These are phyloP conservation scores for Lagria hirta DNA, from an alignment of 2,888 invertebrate species.

Conservation along the genomic window DNA sequence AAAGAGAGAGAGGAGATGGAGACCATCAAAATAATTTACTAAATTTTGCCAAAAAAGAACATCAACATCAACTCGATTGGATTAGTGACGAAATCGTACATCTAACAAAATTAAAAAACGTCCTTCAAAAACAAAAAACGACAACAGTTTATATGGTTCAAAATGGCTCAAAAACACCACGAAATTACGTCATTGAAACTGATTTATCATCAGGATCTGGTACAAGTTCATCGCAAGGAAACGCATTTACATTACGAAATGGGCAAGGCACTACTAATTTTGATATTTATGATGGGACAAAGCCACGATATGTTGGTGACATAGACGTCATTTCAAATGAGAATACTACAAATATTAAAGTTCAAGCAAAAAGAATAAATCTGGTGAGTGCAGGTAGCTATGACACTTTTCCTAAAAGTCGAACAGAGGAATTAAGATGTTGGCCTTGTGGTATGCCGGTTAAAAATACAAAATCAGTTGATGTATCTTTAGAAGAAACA, in stretches of 20 bases:
- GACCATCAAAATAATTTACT: constrained; percentile 44
- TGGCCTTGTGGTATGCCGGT: constrained; percentile 13
- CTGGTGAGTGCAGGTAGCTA: constrained; percentile 13
- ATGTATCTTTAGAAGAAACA: too few relatives aligned
- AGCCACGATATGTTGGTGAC: constrained; percentile 30
- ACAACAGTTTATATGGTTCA: constrained; percentile 43
- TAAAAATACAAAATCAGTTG: too few relatives aligned
- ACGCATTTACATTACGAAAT: constrained; percentile 5
- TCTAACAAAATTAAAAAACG: constrained; percentile 57
- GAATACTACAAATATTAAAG: constrained; percentile 37
- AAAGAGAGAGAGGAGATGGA: constrained; percentile 31
- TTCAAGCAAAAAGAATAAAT: constrained; percentile 25
- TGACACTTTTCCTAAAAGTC: constrained; percentile 13
- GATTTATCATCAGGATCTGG: constrained; percentile 15
- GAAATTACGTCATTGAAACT: constrained; percentile 40
- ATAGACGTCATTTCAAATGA: constrained; percentile 35
- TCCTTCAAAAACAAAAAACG: constrained; percentile 45
- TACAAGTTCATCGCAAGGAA: constrained; percentile 18
- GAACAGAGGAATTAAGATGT: constrained; percentile 5
- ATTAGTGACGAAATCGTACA: constrained; percentile 62
- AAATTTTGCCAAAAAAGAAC: constrained; percentile 56
- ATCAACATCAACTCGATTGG: constrained; percentile 59
- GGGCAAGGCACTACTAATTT: constrained; percentile 12
- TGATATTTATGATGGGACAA: too few relatives aligned
- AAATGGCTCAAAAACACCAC: constrained; percentile 7